A percentile compares a stretch with the other conserved stretches of the same genome.
Evolutionary conservation across 2,888 invertebrate species (phyloP).

Genomic region (Oxytorus armatus): DNA sequence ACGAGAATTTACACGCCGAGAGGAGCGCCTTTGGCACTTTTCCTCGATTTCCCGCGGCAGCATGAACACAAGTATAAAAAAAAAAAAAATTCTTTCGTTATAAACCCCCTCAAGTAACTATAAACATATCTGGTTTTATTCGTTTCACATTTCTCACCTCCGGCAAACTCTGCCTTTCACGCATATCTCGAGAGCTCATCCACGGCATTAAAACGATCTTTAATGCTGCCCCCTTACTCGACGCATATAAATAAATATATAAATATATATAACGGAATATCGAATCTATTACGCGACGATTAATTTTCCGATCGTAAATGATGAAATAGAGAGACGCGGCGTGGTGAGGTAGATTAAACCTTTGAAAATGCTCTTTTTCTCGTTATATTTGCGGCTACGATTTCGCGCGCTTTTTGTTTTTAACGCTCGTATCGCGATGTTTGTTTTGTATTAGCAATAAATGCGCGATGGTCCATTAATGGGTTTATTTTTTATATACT

Average conservation of each 20-base stretch:
- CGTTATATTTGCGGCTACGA: conserved; percentile 8
- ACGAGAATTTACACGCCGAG: conserved; percentile 39
- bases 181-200: conserved; percentile 20
- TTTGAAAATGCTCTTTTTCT: conserved; percentile 8
- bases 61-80: conserved; percentile 13
- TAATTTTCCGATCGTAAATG: conserved; percentile 38
- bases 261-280: neutral
- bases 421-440: conserved; percentile 22
- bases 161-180: conserved; percentile 28
- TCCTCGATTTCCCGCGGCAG: conserved; percentile 65
- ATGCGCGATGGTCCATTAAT: conserved; percentile 4
- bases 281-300: conserved; percentile 39
- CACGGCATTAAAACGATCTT: conserved; percentile 27
- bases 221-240: neutral
- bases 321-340: conserved; percentile 29
- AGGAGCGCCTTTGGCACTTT: conserved; percentile 62
- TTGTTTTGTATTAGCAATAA: conserved; percentile 33
- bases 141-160: conserved; percentile 41
- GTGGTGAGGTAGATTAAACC: too few species aligned
- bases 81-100: conserved; percentile 7
- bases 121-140: conserved; percentile 18
- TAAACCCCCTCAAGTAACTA: conserved; percentile 11
- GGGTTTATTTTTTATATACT: neutral
- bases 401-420: conserved; percentile 16
- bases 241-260: conserved; percentile 1